These are phyloP conservation scores for Xanthia icteritia DNA, from an alignment of 2,888 invertebrate genomes.

Conservation along the genomic window DNA sequence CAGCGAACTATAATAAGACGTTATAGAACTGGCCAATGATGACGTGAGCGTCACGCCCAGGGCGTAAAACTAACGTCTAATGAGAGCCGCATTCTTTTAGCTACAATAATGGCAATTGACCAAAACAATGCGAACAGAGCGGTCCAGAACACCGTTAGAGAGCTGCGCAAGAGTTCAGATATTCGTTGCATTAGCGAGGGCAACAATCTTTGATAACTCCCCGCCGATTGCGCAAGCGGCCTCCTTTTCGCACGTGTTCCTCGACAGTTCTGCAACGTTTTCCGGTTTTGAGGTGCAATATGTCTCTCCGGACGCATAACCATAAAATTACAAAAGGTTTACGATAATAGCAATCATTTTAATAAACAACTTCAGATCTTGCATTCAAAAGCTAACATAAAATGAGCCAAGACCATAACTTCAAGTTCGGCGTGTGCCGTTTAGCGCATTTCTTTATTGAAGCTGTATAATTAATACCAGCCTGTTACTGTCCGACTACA, in stretches of 20 bases:
- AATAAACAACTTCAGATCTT: background rate
- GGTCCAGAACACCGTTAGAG: slow-evolving; percentile 80
- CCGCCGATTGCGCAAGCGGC: slow-evolving; percentile 83
- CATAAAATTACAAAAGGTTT: slow-evolving; percentile 34
- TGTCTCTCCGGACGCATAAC: slow-evolving; percentile 18
- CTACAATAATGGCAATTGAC: slow-evolving; percentile 69
- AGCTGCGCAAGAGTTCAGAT: slow-evolving; percentile 75
- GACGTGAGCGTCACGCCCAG: slow-evolving; percentile 56
- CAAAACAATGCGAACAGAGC: slow-evolving; percentile 84
- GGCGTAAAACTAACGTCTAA: slow-evolving; percentile 59
- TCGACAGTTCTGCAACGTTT: slow-evolving; percentile 80
- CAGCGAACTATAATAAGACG: slow-evolving; percentile 60
- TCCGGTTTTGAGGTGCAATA: slow-evolving; percentile 74
- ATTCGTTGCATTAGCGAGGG: slow-evolving; percentile 80
- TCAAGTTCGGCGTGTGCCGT: background rate
- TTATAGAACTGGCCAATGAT: slow-evolving; percentile 54
- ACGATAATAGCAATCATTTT: background rate
- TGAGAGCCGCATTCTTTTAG: slow-evolving; percentile 64
- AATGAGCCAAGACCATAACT: background rate
- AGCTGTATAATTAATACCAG: background rate
- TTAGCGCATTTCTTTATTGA: background rate
- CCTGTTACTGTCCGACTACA: background rate
- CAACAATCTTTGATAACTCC: slow-evolving; percentile 85
- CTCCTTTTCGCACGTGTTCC: slow-evolving; percentile 85
- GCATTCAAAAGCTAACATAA: background rate